phyloP scores from a whole-genome alignment of 1,140 invertebrate genomes.

The Monochamus saltuarius region DNA sequence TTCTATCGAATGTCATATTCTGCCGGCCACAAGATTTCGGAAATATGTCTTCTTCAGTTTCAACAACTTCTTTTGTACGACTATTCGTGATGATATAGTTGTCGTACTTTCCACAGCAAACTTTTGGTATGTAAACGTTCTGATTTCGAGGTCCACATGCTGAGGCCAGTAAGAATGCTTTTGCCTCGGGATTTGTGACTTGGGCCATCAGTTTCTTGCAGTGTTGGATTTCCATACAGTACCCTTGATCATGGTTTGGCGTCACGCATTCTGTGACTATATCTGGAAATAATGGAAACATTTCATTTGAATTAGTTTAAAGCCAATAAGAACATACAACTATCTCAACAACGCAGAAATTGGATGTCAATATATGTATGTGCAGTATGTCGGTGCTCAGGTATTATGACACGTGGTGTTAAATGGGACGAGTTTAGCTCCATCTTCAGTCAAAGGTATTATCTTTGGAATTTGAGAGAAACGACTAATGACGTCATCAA shows the following conservation, averaged over 20 bases:
- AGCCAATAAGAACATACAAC: too few relatives aligned
- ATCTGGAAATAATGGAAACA: slow-evolving; percentile 26
- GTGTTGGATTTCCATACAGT: slow-evolving; percentile 38
- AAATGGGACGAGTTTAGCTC: too few relatives aligned
- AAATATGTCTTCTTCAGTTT: slow-evolving; percentile 24
- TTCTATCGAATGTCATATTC: slow-evolving; percentile 26
- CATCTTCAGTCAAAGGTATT: too few relatives aligned
- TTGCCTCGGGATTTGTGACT: slow-evolving; percentile 21
- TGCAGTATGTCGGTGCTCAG: too few relatives aligned
- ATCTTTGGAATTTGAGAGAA: too few relatives aligned
- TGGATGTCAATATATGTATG: too few relatives aligned
- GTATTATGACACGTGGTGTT: too few relatives aligned
- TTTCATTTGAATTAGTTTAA: background rate
- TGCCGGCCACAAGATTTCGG: slow-evolving; percentile 43
- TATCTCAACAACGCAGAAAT: too few relatives aligned
- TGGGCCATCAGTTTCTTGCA: slow-evolving; percentile 29
- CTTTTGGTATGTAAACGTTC: slow-evolving; percentile 28
- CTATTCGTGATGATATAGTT: slow-evolving; percentile 12
- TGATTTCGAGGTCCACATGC: slow-evolving; percentile 39
- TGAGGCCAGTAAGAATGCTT: slow-evolving; percentile 34
- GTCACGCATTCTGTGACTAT: slow-evolving; percentile 43
- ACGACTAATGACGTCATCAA: too few relatives aligned
- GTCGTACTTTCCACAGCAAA: slow-evolving; percentile 40
- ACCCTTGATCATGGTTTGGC: slow-evolving; percentile 35
- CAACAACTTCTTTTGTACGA: slow-evolving; percentile 12